Percentiles rank a stretch among this genome's conserved stretches.
phyloP scores from a whole-genome alignment of 2,888 invertebrate genomes.

The Pelosia muscerda region DNA sequence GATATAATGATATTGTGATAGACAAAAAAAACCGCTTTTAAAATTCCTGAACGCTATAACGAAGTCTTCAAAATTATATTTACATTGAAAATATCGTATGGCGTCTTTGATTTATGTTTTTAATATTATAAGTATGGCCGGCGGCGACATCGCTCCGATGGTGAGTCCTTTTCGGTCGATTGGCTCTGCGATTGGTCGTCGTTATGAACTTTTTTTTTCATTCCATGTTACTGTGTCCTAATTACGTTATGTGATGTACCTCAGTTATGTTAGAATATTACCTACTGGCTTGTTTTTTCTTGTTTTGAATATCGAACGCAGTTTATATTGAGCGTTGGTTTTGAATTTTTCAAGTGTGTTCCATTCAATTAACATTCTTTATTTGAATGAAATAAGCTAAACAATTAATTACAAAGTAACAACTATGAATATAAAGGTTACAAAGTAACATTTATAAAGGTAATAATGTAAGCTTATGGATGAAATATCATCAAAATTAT shows the following conservation, averaged over 20 bases:
- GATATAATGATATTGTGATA: constrained; percentile 55
- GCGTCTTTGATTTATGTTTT: constrained; percentile 81
- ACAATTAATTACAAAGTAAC: background rate
- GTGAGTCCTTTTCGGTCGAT: constrained; percentile 69
- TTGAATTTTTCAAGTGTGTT: background rate
- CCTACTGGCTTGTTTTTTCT: constrained; percentile 40
- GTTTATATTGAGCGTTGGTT: constrained; percentile 16
- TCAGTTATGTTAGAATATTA: constrained; percentile 62
- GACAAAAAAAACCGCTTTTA: constrained; percentile 53
- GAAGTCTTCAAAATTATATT: constrained; percentile 67
- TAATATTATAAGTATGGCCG: constrained; percentile 83
- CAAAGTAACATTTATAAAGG: too few species aligned
- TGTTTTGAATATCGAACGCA: constrained; percentile 57
- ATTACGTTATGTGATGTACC: constrained; percentile 75
- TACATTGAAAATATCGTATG: constrained; percentile 80
- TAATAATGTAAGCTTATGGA: too few species aligned
- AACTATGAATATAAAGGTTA: background rate
- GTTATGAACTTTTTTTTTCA: constrained; percentile 65
- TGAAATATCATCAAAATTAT: too few species aligned
- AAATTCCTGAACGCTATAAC: constrained; percentile 58
- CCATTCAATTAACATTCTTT: background rate
- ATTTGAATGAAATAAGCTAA: background rate
- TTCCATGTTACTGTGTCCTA: constrained; percentile 70
- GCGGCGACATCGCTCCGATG: constrained; percentile 68
- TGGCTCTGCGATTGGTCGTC: constrained; percentile 74